These are phyloP conservation scores for Esox niger DNA, from an alignment of 2,113 vertebrate species.

Conservation along the genomic window DNA sequence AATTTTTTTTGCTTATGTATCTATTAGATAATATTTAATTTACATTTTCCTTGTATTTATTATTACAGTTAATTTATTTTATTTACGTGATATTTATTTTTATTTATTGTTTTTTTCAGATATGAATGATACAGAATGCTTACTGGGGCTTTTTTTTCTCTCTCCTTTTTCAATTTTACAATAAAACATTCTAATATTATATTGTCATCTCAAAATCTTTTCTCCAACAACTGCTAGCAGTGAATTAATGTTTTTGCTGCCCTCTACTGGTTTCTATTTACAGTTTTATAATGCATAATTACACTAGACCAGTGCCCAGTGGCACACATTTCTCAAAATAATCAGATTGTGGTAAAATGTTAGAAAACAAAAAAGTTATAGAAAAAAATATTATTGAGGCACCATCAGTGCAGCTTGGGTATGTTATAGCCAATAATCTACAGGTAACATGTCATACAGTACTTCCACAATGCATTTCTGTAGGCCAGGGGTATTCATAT, in stretches of 20 bases:
- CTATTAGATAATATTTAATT: background rate
- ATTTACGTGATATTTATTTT: background rate
- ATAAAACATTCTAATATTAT: background rate
- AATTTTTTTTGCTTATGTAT: background rate
- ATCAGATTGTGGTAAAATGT: no score
- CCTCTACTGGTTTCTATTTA: background rate
- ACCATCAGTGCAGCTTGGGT: no score
- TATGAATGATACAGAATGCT: background rate
- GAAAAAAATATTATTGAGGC: no score
- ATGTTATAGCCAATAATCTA: no score
- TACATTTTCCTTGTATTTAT: background rate
- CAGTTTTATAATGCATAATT: no score
- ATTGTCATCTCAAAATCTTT: background rate
- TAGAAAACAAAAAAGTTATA: no score
- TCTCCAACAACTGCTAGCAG: background rate
- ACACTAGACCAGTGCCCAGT: no score
- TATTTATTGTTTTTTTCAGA: background rate
- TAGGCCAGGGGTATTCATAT: no score
- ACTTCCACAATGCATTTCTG: no score
- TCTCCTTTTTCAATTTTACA: conserved; percentile 3
- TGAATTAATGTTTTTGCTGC: background rate
- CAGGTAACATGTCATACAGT: no score
- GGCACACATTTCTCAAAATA: no score
- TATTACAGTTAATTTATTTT: background rate
- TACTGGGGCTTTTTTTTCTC: background rate